Evolutionary conservation across 2,113 vertebrate species (phyloP).

Genomic region (Polyodon spathula): DNA sequence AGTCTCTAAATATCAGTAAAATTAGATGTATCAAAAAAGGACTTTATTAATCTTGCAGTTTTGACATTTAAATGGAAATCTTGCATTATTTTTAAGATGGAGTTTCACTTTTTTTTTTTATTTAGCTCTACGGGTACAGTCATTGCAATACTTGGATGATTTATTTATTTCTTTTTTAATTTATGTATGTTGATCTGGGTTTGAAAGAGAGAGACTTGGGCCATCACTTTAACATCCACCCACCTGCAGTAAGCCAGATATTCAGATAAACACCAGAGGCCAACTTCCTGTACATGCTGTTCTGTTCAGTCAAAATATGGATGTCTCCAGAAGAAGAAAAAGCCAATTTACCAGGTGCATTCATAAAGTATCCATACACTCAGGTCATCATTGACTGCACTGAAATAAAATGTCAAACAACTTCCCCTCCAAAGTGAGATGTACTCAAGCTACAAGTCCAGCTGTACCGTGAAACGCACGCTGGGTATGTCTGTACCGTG

Average conservation of each 20-base stretch:
- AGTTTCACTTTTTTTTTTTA: too few species aligned
- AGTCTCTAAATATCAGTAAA: too few species aligned
- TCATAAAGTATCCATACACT: constrained; percentile 7
- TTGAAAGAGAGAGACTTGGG: constrained; percentile 11
- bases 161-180: too few species aligned
- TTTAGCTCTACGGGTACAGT: too few species aligned
- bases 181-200: not conserved
- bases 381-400: constrained; percentile 12
- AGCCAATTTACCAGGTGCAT: constrained; percentile 6
- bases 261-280: not conserved
- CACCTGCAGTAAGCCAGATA: constrained; percentile 6
- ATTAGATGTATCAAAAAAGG: too few species aligned
- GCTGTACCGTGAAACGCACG: too few species aligned
- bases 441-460: constrained; percentile 7
- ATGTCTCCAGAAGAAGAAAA: constrained; percentile 1
- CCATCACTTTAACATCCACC: constrained; percentile 14
- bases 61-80: too few species aligned
- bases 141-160: constrained; percentile 2
- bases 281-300: not conserved
- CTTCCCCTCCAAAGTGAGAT: constrained; percentile 14
- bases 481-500: too few species aligned
- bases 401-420: constrained; percentile 11
- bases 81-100: too few species aligned
- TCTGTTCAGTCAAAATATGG: constrained; percentile 9
- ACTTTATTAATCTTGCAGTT: too few species aligned